Conservation (phyloP, 2,797 vertebrate genomes). For the Oceanodroma leucorhoa region DNA sequence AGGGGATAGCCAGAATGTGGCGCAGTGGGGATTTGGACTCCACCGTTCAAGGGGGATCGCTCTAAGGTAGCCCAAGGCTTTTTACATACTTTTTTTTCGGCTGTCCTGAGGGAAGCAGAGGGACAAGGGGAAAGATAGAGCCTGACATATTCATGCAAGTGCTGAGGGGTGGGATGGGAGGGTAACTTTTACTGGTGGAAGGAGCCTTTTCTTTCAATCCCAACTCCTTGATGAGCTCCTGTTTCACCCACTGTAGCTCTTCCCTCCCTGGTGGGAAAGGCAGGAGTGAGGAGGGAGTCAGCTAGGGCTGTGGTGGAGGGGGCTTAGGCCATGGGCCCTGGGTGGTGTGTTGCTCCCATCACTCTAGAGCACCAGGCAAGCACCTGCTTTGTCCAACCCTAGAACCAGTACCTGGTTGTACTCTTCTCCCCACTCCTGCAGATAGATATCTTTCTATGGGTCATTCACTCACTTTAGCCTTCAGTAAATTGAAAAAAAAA, state of each 20-base stretch:
- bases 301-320: background rate
- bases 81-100: background rate
- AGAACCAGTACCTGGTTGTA: background rate
- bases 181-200: background rate
- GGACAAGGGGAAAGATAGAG: background rate
- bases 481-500: background rate
- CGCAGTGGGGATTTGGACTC: background rate
- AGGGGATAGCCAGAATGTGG: background rate
- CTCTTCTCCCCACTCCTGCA: background rate
- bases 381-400: background rate
- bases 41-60: background rate
- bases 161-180: background rate
- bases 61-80: background rate
- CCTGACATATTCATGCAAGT: background rate
- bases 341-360: background rate
- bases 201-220: background rate
- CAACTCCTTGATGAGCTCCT: background rate
- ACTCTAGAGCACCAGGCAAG: background rate
- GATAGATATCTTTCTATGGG: background rate
- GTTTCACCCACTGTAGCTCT: background rate
- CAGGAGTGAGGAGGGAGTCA: background rate
- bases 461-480: background rate
- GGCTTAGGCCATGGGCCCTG: background rate
- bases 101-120: background rate
- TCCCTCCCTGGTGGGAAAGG: background rate